phyloP scores from a whole-genome alignment of 35 echinoderm and acorn worm genomes.

The Anneissia japonica region DNA sequence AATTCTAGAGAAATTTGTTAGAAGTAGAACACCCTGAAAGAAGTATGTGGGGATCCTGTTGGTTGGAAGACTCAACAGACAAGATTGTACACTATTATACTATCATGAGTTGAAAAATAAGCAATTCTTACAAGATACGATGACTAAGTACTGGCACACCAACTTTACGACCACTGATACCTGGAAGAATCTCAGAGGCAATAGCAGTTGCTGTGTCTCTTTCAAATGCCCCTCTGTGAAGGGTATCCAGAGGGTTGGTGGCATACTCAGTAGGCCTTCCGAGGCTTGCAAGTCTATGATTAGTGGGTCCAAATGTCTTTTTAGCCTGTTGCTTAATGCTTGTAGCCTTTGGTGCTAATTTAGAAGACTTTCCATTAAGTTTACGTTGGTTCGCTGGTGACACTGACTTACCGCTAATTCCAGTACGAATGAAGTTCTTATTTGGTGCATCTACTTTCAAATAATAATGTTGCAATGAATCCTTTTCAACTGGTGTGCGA shows the following conservation, averaged over 20 bases:
- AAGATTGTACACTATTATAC: too few relatives aligned
- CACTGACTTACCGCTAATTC: not conserved
- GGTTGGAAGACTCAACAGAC: too few relatives aligned
- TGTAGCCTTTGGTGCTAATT: not conserved
- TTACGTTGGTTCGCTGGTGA: not conserved
- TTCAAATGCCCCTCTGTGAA: slow-evolving; percentile 74
- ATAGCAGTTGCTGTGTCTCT: slow-evolving; percentile 66
- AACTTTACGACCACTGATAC: slow-evolving; percentile 67
- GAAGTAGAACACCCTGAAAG: too few relatives aligned
- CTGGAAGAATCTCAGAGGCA: slow-evolving; percentile 69
- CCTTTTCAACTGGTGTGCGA: not conserved
- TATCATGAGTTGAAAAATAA: too few relatives aligned
- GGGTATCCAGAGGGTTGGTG: slow-evolving; percentile 7
- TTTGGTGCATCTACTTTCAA: not conserved
- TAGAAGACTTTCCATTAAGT: not conserved
- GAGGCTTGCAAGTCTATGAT: not conserved
- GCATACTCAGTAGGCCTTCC: not conserved
- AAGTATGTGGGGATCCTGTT: too few relatives aligned
- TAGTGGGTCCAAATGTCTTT: not conserved
- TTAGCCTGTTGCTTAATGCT: not conserved
- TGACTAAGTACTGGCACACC: slow-evolving; percentile 41
- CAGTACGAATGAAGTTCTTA: not conserved
- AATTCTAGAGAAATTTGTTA: too few relatives aligned
- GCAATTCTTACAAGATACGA: slow-evolving; percentile 42
- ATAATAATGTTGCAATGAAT: not conserved